Conservation (phyloP, 2,797 vertebrate genomes). For the Phoeniculus purpureus region DNA sequence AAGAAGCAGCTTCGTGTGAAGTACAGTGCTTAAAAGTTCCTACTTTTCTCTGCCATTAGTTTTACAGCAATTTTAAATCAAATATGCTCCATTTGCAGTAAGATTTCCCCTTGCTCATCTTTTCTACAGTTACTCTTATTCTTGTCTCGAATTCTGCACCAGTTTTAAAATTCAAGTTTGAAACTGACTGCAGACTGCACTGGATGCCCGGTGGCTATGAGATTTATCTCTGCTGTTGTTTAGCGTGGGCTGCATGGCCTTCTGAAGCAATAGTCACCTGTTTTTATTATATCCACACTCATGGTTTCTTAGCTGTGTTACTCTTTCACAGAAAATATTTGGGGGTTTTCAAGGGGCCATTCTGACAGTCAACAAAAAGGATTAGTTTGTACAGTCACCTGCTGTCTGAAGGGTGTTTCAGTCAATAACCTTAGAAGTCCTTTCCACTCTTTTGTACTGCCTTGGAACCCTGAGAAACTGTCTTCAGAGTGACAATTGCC, state of each 20-base stretch:
- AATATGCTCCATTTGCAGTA: background rate
- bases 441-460: background rate
- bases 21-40: background rate
- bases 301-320: background rate
- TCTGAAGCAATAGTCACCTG: background rate
- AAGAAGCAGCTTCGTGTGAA: background rate
- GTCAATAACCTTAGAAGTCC: background rate
- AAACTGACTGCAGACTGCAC: background rate
- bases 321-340: background rate
- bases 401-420: background rate
- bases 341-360: background rate
- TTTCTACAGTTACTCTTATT: background rate
- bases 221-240: background rate
- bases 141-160: background rate
- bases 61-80: background rate
- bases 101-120: background rate
- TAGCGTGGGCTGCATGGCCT: background rate
- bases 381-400: background rate
- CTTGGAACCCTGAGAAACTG: background rate
- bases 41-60: background rate
- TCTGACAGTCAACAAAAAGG: background rate
- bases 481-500: background rate
- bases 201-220: background rate
- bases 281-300: background rate
- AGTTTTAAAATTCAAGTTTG: background rate